Base-by-base conservation (phyloP, 1,140 invertebrate genomes). In the Lithobius niger region DNA sequence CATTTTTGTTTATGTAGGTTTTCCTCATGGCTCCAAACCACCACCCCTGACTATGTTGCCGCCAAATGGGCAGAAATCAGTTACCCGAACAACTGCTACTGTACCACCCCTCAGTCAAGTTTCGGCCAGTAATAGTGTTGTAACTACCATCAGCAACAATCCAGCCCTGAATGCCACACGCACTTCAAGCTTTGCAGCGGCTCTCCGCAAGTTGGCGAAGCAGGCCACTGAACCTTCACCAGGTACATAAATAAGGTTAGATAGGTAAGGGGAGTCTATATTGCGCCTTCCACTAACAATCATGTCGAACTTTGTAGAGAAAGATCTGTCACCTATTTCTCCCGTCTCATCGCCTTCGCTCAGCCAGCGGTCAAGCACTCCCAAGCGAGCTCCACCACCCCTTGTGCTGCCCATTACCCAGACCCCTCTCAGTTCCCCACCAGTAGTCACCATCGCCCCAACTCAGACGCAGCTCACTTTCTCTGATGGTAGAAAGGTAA, bases 181-280 rank as follows among this genome's bases (percentile, higher is more conserved):
- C 2, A 70, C 67, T 1, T 72, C 72, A 31, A 76, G 80, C 25
- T 88, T 88, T 71, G 84, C 86, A 22, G 84, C 85, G 2, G 84
- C 84, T 3, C 69, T 88, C 52, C 74, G 85, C 54, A 86, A 84
- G 66, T 71, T 88, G 55, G 86, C 85, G 48, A 85, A 88, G 67
- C 84, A 87, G 65, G 83, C 83, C 26, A 82, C 69, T 42, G 73
- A 71, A 50, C 71, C 71, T n/a, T 57, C 56, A 15, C 18, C 27
- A 15, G 59, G 55, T 58, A 27, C 18, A 16, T 53, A 16, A 3
- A 43, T 22, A 18, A 6, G 4, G n/a, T n/a, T n/a, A n/a, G n/a
- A n/a, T n/a, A n/a, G n/a, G n/a, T n/a, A n/a, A n/a, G 15, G 3
- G 18, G 2, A 4, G 16, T 44, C n/a, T 52, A 6, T 45, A 6